Evolutionary conservation across 2,888 invertebrate species (phyloP).

Genomic region (Pachymerium ferrugineum): DNA sequence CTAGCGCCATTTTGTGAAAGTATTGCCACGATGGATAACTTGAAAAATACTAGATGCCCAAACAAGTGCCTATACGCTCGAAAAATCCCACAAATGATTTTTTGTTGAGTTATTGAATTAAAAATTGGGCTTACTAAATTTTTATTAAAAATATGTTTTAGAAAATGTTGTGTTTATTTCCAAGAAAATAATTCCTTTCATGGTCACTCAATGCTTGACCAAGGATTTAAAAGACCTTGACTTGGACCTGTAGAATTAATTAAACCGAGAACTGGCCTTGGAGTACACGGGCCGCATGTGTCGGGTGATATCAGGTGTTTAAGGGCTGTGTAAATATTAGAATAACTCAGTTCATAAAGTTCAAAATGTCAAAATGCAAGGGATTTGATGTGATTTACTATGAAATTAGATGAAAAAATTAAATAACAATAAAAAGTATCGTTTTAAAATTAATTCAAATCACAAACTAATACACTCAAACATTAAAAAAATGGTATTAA

Average conservation of each 20-base stretch:
- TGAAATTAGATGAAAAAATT: background rate
- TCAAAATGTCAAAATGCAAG: background rate
- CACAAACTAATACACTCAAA: background rate
- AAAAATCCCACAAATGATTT: too few relatives aligned
- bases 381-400: background rate
- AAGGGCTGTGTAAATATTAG: too few relatives aligned
- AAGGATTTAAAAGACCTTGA: background rate
- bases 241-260: background rate
- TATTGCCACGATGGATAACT: too few relatives aligned
- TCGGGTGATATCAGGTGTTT: too few relatives aligned
- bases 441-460: background rate
- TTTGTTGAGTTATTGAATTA: too few relatives aligned
- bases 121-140: too few relatives aligned
- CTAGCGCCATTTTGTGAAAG: too few relatives aligned
- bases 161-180: background rate
- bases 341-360: too few relatives aligned
- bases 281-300: background rate
- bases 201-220: background rate
- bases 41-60: too few relatives aligned
- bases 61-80: too few relatives aligned
- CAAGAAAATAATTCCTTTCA: background rate
- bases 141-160: too few relatives aligned
- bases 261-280: background rate
- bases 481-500: background rate
- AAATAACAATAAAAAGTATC: background rate